Conservation (phyloP, 2,113 vertebrate species). For the Blennius ocellaris region DNA sequence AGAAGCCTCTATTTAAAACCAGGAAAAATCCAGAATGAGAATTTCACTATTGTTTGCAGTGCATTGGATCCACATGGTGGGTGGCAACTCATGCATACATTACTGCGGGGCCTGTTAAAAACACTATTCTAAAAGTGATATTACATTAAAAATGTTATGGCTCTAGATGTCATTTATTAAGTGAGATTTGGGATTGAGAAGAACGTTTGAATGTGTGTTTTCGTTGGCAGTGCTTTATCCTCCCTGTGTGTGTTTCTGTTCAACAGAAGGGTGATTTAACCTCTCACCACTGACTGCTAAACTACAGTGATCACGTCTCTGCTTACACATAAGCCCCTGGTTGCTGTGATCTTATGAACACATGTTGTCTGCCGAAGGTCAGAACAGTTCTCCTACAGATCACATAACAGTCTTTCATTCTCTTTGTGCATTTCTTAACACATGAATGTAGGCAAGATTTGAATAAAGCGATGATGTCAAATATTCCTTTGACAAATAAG, state of each 20-base stretch:
- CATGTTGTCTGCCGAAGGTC: neutral
- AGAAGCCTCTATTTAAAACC: slow-evolving; percentile 39
- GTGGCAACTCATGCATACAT: neutral
- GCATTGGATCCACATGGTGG: neutral
- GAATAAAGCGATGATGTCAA: no score
- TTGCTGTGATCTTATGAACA: neutral
- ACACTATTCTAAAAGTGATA: neutral
- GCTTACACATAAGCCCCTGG: slow-evolving; percentile 48
- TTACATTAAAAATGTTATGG: neutral
- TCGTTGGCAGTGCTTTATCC: no score
- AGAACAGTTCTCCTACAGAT: neutral
- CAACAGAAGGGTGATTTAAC: slow-evolving; percentile 20
- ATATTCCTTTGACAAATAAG: no score
- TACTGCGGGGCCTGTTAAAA: neutral
- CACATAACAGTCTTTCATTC: no score
- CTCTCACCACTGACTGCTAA: slow-evolving; percentile 27
- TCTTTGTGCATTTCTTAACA: neutral
- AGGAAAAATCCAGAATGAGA: slow-evolving; percentile 27
- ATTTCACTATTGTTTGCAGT: slow-evolving; percentile 15
- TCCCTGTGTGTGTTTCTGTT: neutral
- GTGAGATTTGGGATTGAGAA: no score
- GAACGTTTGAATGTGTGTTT: no score
- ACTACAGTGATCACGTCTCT: slow-evolving; percentile 6
- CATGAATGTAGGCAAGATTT: no score
- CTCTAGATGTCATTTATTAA: no score